Evolutionary conservation across 2,888 invertebrate species (phyloP).

Genomic region (Smittia aterrima): DNA sequence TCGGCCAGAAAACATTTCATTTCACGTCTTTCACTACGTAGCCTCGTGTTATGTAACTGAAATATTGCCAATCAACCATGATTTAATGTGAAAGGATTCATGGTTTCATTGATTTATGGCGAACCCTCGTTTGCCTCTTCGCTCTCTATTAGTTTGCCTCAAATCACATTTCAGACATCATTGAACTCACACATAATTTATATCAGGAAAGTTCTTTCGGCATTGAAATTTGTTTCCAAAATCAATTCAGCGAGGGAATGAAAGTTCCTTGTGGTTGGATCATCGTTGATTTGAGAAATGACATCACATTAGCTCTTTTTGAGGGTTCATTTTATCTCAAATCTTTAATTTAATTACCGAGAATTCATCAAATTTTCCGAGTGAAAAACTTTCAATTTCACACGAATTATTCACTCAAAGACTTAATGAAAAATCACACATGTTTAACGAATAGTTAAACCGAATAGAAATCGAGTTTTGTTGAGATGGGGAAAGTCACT

Average conservation of each 20-base stretch:
- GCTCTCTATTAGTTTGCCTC: constrained; percentile 7
- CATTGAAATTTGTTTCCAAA: constrained; percentile 20
- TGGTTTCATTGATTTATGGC: constrained; percentile 16
- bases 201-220: constrained; percentile 6
- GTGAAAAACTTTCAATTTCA: constrained; percentile 35
- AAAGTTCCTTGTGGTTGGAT: not conserved
- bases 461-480: not conserved
- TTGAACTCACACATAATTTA: not conserved
- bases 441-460: not conserved
- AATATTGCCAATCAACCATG: constrained; percentile 19
- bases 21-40: too few relatives aligned
- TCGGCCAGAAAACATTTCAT: too few relatives aligned
- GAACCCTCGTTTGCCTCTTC: not conserved
- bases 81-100: constrained; percentile 12
- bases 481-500: too few relatives aligned
- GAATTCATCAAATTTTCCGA: constrained; percentile 39
- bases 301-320: not conserved
- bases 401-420: constrained; percentile 17
- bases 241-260: not conserved
- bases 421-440: constrained; percentile 32
- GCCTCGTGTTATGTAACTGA: constrained; percentile 1
- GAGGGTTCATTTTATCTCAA: constrained; percentile 16
- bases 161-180: constrained; percentile 23
- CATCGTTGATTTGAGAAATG: constrained; percentile 6
- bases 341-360: constrained; percentile 37